These are phyloP conservation scores for Aphyosemion australe DNA, from an alignment of 2,113 vertebrate genomes.

Conservation along the genomic window DNA sequence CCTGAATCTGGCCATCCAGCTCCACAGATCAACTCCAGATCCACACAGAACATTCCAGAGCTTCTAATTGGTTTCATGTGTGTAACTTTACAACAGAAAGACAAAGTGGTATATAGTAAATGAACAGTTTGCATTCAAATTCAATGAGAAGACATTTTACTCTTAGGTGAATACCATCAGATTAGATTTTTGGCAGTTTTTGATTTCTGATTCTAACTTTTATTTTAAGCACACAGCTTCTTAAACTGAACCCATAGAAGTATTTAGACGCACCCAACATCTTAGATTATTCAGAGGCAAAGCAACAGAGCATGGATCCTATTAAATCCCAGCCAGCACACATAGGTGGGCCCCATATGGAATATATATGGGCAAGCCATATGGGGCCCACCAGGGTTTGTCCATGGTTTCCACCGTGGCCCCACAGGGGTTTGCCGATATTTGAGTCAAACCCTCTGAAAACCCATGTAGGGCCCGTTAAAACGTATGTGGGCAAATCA, in stretches of 20 bases:
- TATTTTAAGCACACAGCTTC: constrained; percentile 15
- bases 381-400: no score
- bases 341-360: no score
- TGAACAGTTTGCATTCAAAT: constrained; percentile 22
- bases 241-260: constrained; percentile 22
- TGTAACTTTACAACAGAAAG: constrained; percentile 42
- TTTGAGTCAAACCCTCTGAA: no score
- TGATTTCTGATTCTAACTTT: constrained; percentile 7
- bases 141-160: neutral
- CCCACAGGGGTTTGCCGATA: no score
- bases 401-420: no score
- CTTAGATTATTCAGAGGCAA: constrained; percentile 16
- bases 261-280: constrained; percentile 15
- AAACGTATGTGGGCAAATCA: no score
- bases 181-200: neutral
- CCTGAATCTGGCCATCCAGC: constrained; percentile 57
- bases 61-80: constrained; percentile 81
- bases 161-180: no score
- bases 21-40: constrained; percentile 78
- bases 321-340: no score
- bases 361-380: no score
- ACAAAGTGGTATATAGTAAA: constrained; percentile 57
- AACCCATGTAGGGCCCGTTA: no score
- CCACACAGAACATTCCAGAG: constrained; percentile 77
- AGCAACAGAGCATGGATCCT: constrained; percentile 34